These are phyloP conservation scores for Palythoa grandis DNA, from an alignment of 92 coral and sea anemone genomes.

Conservation along the genomic window DNA sequence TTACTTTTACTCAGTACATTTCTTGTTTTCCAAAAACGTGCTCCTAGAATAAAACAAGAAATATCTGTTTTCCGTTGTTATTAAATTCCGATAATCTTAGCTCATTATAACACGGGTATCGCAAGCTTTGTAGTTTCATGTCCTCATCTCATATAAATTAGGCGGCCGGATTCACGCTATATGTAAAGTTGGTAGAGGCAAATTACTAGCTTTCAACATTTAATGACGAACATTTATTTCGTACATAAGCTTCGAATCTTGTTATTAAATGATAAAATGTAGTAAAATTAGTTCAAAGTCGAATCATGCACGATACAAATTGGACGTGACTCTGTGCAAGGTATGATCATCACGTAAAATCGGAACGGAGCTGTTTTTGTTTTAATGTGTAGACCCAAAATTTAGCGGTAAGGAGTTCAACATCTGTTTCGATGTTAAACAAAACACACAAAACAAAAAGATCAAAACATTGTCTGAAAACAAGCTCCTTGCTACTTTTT, in stretches of 20 bases:
- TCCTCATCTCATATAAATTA: background rate
- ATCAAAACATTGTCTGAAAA: too few species aligned
- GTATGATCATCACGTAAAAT: too few species aligned
- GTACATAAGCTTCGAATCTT: background rate
- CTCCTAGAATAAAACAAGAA: background rate
- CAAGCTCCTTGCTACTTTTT: too few species aligned
- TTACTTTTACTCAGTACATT: background rate
- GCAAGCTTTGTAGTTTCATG: background rate
- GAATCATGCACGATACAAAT: background rate
- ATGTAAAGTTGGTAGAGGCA: background rate
- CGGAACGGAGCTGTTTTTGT: too few species aligned
- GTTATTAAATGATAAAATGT: background rate
- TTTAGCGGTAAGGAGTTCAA: too few species aligned
- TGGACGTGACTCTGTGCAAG: background rate
- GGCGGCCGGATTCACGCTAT: background rate
- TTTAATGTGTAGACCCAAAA: too few species aligned
- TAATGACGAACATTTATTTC: background rate
- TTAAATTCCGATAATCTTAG: background rate
- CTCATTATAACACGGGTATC: background rate
- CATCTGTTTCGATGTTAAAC: too few species aligned
- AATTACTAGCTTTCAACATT: background rate
- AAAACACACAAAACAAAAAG: too few species aligned
- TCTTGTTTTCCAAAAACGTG: background rate
- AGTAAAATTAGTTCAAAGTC: background rate
- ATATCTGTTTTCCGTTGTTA: conserved; percentile 6